Evolutionary conservation across 1,140 invertebrate genomes (phyloP).

Genomic region (Druon quercuslanigerum): DNA sequence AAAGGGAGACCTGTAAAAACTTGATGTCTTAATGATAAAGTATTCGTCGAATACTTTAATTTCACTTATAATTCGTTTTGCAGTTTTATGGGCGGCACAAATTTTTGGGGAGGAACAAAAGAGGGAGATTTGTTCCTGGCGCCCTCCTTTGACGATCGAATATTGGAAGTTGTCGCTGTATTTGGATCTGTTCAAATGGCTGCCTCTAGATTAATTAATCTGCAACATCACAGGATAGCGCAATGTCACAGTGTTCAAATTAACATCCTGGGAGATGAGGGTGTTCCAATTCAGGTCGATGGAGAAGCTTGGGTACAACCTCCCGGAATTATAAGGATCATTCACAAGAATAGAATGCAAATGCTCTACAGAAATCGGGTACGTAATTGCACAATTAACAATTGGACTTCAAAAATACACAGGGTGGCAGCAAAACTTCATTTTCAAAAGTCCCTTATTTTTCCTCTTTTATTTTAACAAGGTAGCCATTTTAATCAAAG

Average conservation of each 20-base stretch:
- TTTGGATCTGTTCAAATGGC: conserved; percentile 98
- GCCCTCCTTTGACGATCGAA: conserved; percentile 94
- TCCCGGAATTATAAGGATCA: conserved; percentile 95
- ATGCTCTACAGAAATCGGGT: conserved; percentile 94
- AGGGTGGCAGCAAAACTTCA: no score
- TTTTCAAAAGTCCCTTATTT: no score
- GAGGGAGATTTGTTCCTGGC: conserved; percentile 91
- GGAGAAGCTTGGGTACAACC: conserved; percentile 99
- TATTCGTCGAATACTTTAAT: no score
- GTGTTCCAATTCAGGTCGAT: conserved; percentile 94
- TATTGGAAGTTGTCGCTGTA: conserved; percentile 96
- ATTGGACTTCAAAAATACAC: no score
- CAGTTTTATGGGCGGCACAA: conserved; percentile 98
- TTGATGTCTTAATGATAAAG: no score
- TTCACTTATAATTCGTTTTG: conserved; percentile 53
- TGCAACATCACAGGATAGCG: conserved; percentile 97
- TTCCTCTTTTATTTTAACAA: no score
- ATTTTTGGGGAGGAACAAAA: conserved; percentile 97
- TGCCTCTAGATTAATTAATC: conserved; percentile 93
- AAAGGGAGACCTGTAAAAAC: no score
- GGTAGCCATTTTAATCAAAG: no score
- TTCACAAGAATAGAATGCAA: conserved; percentile 97
- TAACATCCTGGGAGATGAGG: conserved; percentile 92
- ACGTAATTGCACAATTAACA: conserved; percentile 53
- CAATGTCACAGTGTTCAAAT: conserved; percentile 97